phyloP scores from a whole-genome alignment of 2,888 invertebrate genomes.

The Dasypolia templi region DNA sequence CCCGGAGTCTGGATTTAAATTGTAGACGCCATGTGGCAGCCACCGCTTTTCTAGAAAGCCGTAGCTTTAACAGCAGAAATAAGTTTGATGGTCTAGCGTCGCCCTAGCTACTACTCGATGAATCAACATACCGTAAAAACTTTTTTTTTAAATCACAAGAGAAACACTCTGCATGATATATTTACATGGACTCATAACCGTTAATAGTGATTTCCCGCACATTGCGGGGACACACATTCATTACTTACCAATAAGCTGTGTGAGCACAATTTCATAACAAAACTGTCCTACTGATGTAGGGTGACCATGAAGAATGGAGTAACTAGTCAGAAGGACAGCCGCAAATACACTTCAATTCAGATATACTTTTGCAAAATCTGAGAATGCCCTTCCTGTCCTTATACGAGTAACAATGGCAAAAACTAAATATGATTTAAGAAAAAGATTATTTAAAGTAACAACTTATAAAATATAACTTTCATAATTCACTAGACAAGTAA shows the following conservation, averaged over 20 bases:
- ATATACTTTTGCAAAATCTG: neutral
- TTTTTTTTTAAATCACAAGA: neutral
- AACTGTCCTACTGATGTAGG: slow-evolving; percentile 4
- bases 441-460: neutral
- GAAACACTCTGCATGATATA: neutral
- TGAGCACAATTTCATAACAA: slow-evolving; percentile 21
- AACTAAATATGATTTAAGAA: neutral
- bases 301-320: slow-evolving; percentile 25
- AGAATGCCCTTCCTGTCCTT: neutral
- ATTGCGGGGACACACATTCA: slow-evolving; percentile 39
- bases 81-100: no score
- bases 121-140: neutral
- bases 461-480: no score
- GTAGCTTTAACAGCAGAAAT: no score
- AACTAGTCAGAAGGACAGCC: neutral
- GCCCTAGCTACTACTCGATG: neutral
- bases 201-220: slow-evolving; percentile 33
- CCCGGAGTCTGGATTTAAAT: no score
- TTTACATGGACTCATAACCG: slow-evolving; percentile 1
- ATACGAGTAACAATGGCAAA: neutral
- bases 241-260: slow-evolving; percentile 39
- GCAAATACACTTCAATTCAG: neutral
- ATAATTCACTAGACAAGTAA: no score
- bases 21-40: no score
- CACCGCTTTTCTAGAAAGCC: no score